Conservation (phyloP, 2,888 invertebrate genomes). For the Drosophila bunnanda region DNA sequence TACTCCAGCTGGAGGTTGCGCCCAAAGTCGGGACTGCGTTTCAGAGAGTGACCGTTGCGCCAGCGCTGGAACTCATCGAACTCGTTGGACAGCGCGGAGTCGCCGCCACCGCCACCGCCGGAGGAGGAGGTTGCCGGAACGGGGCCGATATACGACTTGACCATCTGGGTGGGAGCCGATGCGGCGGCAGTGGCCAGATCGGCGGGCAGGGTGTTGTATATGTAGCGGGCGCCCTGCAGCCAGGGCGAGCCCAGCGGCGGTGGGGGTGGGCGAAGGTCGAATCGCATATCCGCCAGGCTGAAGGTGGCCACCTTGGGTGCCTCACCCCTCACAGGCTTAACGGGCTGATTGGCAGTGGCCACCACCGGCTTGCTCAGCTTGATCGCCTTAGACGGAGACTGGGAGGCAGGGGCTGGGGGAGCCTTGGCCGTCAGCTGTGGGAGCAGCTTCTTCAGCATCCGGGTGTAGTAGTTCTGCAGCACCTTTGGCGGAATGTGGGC, state of each 20-base stretch:
- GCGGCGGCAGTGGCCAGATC: slow-evolving; percentile 73
- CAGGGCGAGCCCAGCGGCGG: slow-evolving; percentile 72
- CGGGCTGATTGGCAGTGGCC: slow-evolving; percentile 46
- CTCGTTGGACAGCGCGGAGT: slow-evolving; percentile 48
- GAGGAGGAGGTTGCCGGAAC: slow-evolving; percentile 54
- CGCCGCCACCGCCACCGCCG: neutral
- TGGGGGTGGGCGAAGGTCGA: slow-evolving; percentile 78
- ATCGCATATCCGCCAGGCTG: slow-evolving; percentile 74
- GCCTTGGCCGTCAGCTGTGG: slow-evolving; percentile 63
- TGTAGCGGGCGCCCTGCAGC: slow-evolving; percentile 78
- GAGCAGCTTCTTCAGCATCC: slow-evolving; percentile 80
- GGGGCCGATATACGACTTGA: slow-evolving; percentile 79
- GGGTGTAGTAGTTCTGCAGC: slow-evolving; percentile 77
- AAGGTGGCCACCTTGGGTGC: slow-evolving; percentile 64
- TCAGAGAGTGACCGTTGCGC: slow-evolving; percentile 85
- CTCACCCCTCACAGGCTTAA: slow-evolving; percentile 57
- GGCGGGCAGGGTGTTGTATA: slow-evolving; percentile 81
- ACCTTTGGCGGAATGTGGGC: slow-evolving; percentile 78
- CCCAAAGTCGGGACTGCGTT: slow-evolving; percentile 86
- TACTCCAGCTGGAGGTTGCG: slow-evolving; percentile 91
- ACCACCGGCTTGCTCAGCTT: slow-evolving; percentile 30
- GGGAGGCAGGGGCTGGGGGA: slow-evolving; percentile 18
- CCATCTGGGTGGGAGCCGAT: slow-evolving; percentile 86
- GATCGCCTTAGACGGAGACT: slow-evolving; percentile 26
- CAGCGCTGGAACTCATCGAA: slow-evolving; percentile 82